Evolutionary conservation across 2,888 invertebrate genomes (phyloP).

Genomic region (Orchestes rusci): DNA sequence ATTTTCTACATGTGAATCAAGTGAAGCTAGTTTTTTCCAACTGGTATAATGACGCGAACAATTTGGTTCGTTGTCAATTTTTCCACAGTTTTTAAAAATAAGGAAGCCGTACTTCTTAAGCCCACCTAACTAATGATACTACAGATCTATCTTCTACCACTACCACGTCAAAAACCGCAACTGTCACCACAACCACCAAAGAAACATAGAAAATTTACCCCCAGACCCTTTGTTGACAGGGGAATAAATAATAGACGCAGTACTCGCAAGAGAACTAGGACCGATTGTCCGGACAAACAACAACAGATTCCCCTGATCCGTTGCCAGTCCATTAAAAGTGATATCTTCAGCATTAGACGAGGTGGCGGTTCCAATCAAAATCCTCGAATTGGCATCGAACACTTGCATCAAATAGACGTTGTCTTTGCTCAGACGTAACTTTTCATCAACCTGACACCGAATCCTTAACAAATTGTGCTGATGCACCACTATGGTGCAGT

Average conservation of each 20-base stretch:
- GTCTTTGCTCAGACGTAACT: slow-evolving; percentile 27
- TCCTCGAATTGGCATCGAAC: slow-evolving; percentile 47
- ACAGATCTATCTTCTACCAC: too few species aligned
- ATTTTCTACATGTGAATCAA: too few species aligned
- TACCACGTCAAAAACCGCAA: too few species aligned
- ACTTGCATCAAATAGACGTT: slow-evolving; percentile 49
- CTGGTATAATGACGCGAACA: too few species aligned
- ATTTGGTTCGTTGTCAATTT: too few species aligned
- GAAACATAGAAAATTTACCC: too few species aligned
- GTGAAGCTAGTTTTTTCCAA: too few species aligned
- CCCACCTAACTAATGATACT: too few species aligned
- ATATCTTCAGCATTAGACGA: slow-evolving; percentile 46
- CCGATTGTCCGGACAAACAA: slow-evolving; percentile 48
- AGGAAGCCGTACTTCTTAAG: too few species aligned
- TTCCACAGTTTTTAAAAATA: too few species aligned
- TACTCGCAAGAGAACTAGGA: slow-evolving; percentile 45
- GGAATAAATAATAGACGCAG: slow-evolving; percentile 47
- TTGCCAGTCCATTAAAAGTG: slow-evolving; percentile 45
- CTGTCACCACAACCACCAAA: too few species aligned
- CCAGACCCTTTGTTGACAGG: slow-evolving; percentile 32
- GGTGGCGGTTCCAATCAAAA: slow-evolving; percentile 47
- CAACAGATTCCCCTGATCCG: slow-evolving; percentile 42
- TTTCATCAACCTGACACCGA: slow-evolving; percentile 44
- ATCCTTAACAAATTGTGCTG: slow-evolving; percentile 44
- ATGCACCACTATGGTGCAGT: slow-evolving; percentile 47